Evolutionary conservation across 2,113 vertebrate genomes (phyloP), one percentile per base, ranked within the genome.

Genomic region (Gambusia affinis): DNA sequence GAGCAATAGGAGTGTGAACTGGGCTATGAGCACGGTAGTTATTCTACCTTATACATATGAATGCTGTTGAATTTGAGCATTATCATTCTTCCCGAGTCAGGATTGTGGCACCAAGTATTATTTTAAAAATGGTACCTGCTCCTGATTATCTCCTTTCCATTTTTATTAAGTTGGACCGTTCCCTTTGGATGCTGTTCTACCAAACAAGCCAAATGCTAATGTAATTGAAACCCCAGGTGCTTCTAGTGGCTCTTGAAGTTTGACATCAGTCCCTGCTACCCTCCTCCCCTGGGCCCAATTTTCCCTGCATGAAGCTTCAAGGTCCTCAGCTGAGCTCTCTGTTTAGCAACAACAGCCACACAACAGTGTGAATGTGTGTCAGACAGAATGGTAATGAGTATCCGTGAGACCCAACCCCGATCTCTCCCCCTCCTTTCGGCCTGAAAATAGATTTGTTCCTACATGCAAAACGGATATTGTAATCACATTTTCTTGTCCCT

Each of bases 251-350:
- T 78, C 78, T 89, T 88, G 79, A 92, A 90, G 89, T 89, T 75
- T 79, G 81, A 90, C 88, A 90, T 88, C 88, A 92, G 88, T 91
- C 86, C 86, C 81, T 54, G 33, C 84, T 44, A 70, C 57, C 64
- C 68, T 69, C 63, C 37, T 66, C 89, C 89, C 91, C 54, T 65
- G 88, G 82, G 92, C 78, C 91, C 89, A 92, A 92, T 93, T 93
- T 89, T 87, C 83, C 80, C 67, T 24, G 77, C 77, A 72, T 76
- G 87, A 87, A 76, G 79, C 89, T 91, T 92, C 84, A 88, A 89
- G 83, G 91, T 87, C 85, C 86, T 87, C 82, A 82, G 85, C 82
- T 87, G 87, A 91, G 87, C 68, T 86, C 85, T 85, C 77, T 87
- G 85, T 91, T 91, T 90, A 88, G 80, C 76, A 80, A 83, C 83